Percentiles rank a stretch among this genome's conserved stretches.
Conservation (phyloP, 1,140 invertebrate genomes). For the Drosophila arizonae region DNA sequence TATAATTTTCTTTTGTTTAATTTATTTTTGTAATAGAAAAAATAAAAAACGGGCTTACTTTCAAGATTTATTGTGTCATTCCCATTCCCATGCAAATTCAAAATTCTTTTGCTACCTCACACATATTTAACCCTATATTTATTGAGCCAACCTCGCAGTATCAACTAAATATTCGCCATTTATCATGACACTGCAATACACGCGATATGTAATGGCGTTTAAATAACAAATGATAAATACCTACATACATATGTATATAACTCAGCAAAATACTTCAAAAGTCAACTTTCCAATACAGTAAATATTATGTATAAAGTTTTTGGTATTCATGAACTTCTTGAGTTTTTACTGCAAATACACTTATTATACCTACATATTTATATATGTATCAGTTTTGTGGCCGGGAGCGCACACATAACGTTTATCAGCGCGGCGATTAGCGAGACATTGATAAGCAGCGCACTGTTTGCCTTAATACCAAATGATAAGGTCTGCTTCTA, state of each 20-base stretch:
- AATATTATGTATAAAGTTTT: background rate
- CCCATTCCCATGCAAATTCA: too few species aligned
- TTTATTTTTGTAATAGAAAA: too few species aligned
- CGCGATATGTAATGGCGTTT: too few species aligned
- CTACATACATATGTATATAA: background rate
- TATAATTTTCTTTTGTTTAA: too few species aligned
- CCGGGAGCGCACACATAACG: background rate
- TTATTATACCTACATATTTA: too few species aligned
- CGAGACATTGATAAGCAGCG: constrained; percentile 3
- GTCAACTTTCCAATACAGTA: too few species aligned
- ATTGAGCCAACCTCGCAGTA: background rate
- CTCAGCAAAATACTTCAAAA: too few species aligned
- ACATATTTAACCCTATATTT: background rate
- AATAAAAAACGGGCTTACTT: too few species aligned
- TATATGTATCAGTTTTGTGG: too few species aligned
- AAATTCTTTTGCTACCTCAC: too few species aligned
- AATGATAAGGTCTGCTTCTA: constrained; percentile 40
- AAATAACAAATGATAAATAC: background rate
- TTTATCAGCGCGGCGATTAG: constrained; percentile 21
- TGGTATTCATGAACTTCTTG: background rate
- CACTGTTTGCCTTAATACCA: constrained; percentile 7
- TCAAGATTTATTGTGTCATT: too few species aligned
- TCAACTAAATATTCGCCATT: background rate
- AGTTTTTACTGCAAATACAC: background rate
- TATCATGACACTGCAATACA: constrained; percentile 8